Evolutionary conservation across 1,140 invertebrate genomes (phyloP).

Genomic region (Delia radicum): DNA sequence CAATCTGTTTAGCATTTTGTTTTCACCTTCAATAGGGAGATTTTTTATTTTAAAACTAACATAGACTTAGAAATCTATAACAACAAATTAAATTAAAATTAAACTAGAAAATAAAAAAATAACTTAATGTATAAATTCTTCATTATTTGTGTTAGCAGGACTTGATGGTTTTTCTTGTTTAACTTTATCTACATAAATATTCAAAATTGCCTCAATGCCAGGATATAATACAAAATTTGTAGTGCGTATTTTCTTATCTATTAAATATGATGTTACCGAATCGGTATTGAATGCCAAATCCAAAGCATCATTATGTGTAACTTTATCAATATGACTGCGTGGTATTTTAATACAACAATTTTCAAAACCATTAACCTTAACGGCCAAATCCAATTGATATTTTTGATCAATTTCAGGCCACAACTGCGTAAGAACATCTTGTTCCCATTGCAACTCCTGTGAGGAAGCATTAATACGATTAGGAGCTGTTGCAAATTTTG

Average conservation of each 20-base stretch:
- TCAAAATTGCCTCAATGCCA: constrained; percentile 49
- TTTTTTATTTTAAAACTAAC: neutral
- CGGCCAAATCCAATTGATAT: constrained; percentile 67
- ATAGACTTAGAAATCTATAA: neutral
- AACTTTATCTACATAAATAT: constrained; percentile 50
- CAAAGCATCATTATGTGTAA: constrained; percentile 61
- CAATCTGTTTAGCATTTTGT: no score
- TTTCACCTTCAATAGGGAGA: no score
- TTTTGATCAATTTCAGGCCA: constrained; percentile 81
- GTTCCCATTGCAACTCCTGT: constrained; percentile 64
- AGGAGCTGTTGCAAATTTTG: constrained; percentile 67
- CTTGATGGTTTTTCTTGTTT: constrained; percentile 15
- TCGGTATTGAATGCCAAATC: constrained; percentile 58
- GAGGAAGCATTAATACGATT: constrained; percentile 58
- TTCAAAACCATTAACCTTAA: constrained; percentile 65
- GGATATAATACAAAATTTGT: constrained; percentile 52
- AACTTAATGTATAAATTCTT: constrained; percentile 19
- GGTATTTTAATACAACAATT: constrained; percentile 59
- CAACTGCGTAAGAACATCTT: constrained; percentile 67
- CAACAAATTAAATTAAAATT: neutral
- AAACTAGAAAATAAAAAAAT: neutral
- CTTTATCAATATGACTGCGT: constrained; percentile 57
- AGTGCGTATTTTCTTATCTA: constrained; percentile 48
- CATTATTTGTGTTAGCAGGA: neutral
- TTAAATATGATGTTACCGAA: constrained; percentile 52